Evolutionary conservation across 2,888 invertebrate species (phyloP).

Genomic region (Acleris cristana): DNA sequence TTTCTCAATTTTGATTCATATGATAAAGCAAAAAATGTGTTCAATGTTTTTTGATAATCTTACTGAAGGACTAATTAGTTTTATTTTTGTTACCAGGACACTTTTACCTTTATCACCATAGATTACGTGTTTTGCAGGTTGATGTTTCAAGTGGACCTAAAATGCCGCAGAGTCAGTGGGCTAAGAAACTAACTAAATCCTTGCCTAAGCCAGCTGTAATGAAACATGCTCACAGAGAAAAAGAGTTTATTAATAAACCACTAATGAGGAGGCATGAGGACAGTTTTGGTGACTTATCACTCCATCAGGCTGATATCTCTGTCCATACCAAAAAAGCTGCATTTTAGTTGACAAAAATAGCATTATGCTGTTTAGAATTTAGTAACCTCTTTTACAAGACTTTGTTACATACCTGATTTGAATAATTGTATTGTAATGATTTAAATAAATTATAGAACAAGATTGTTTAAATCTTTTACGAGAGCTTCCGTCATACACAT

Average conservation of each 20-base stretch:
- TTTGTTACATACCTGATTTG: neutral
- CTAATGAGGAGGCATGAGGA: conserved; percentile 54
- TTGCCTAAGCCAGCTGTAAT: conserved; percentile 60
- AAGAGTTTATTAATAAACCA: conserved; percentile 48
- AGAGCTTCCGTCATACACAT: too few relatives aligned
- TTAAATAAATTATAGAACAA: too few relatives aligned
- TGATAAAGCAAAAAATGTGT: too few relatives aligned
- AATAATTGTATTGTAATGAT: neutral
- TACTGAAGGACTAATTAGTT: too few relatives aligned
- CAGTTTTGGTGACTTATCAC: conserved; percentile 63
- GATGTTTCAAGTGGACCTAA: conserved; percentile 57
- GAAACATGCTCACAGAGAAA: conserved; percentile 62
- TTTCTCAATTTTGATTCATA: too few relatives aligned
- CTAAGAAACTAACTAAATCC: conserved; percentile 57
- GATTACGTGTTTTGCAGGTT: conserved; percentile 52
- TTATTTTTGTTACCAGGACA: too few relatives aligned
- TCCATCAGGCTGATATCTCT: conserved; percentile 68
- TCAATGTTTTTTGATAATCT: too few relatives aligned
- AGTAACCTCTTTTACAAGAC: neutral
- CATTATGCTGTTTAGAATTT: neutral
- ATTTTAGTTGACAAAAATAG: conserved; percentile 40
- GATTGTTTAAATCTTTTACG: too few relatives aligned
- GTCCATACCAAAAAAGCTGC: conserved; percentile 67
- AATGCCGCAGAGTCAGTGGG: conserved; percentile 59
- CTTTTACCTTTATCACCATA: neutral